phyloP scores from a whole-genome alignment of 35 echinoderm and acorn worm species.

The Nesometra sesokonis region DNA sequence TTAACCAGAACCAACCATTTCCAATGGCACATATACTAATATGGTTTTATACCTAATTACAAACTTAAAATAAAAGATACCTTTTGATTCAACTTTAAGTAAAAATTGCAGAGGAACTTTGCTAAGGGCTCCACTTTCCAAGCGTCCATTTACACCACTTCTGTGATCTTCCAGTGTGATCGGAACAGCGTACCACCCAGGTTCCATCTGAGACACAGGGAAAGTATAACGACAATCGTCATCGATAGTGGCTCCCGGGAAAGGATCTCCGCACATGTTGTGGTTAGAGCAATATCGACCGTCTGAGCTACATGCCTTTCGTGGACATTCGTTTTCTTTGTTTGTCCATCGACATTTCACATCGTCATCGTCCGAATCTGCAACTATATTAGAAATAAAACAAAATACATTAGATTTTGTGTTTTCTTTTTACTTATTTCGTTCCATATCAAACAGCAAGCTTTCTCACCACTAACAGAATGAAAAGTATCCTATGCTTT shows the following conservation, averaged over 20 bases:
- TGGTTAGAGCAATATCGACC: background rate
- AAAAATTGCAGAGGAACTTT: background rate
- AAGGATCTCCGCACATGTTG: background rate
- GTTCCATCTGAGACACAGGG: background rate
- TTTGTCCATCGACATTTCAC: background rate
- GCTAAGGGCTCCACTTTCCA: background rate
- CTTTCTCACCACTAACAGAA: too few relatives aligned
- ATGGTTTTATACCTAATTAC: background rate
- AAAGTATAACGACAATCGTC: background rate
- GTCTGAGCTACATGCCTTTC: background rate
- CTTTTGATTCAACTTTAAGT: background rate
- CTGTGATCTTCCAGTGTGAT: background rate
- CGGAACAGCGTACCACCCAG: background rate
- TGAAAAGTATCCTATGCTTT: too few relatives aligned
- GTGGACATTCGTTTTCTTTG: background rate
- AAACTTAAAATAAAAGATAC: too few relatives aligned
- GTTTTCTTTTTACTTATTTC: background rate
- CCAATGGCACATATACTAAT: background rate
- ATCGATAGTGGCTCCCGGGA: background rate
- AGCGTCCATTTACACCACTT: background rate
- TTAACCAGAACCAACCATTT: too few relatives aligned
- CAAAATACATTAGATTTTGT: background rate
- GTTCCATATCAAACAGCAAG: too few relatives aligned
- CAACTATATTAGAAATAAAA: background rate
- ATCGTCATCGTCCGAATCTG: background rate